Evolutionary conservation across 2,113 vertebrate genomes (phyloP), one percentile per base, ranked within the genome.

Genomic region (Connochaetes taurinus): DNA sequence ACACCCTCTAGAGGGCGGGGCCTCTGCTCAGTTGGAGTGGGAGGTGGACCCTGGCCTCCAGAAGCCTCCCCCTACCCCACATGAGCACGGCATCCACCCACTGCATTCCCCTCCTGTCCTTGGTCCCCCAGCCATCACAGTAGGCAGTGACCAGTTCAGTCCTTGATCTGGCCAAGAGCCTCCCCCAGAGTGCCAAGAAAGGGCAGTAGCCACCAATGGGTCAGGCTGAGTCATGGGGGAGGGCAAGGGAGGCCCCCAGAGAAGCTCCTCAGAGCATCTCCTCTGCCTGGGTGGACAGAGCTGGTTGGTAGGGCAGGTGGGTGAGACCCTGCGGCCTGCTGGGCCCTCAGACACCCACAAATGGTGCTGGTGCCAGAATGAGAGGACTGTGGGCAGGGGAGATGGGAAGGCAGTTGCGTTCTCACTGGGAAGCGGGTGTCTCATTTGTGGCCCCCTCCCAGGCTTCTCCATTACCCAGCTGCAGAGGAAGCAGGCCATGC

Each of bases 401-500:
- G 15, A 40, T 40, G 21, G 78, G 81, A 74, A 8, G 21, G 43
- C 29, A 71, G 33, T 25, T 82, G 50, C 6, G 1, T 21, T 13
- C 50, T 85, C 16, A 3, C 17, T 15, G 7, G 31, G 31, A 47
- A 53, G 11, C 0, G 0, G 17, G 27, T 6, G 10, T 67, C 76
- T 92, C 21, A 71, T 1, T 3, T 40, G 27, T 31, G 6, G 0
- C 91, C 96, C 91, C 55, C 7, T 87, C 87, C 36, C 97, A 99
- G 99, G 99, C 52, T 99, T 99, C 96, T 99, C 99, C 82, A 99
- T 99, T 97, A 99, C 99, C 0, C 99, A 99, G 91, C 98, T 99
- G 95, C 99, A 99, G 98, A 99, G 99, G 98, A 99, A 99, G 97
- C 99, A 99, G 98, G 99, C 99, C 52, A 99, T 99, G 99, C 97